Evolutionary conservation across 2,888 invertebrate genomes (phyloP).

Genomic region (Tenthredo mesomela): DNA sequence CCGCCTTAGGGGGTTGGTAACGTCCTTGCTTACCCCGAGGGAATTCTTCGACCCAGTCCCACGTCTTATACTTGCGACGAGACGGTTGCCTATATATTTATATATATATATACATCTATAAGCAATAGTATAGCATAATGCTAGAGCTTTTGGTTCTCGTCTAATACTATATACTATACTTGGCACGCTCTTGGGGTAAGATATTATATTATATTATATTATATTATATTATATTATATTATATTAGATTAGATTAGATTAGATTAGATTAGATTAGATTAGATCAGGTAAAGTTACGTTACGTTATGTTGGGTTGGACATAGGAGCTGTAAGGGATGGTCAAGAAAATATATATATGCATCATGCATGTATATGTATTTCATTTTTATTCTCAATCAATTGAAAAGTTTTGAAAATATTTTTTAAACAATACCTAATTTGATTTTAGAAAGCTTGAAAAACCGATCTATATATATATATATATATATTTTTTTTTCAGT

Average conservation of each 20-base stretch:
- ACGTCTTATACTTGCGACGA: not conserved
- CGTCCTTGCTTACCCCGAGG: conserved; percentile 6
- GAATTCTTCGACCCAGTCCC: conserved; percentile 19
- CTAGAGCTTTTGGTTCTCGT: conserved; percentile 2
- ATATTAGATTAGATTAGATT: not conserved
- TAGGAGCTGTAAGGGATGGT: too few species aligned
- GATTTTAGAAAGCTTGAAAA: too few species aligned
- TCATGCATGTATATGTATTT: not conserved
- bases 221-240: not conserved
- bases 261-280: conserved; percentile 31
- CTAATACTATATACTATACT: not conserved
- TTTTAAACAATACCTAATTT: too few species aligned
- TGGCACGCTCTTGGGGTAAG: not conserved
- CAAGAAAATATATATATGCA: not conserved
- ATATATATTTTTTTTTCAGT: too few species aligned
- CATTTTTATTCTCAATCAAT: not conserved
- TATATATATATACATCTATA: not conserved
- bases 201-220: not conserved
- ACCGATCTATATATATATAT: too few species aligned
- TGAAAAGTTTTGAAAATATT: not conserved
- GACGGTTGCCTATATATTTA: not conserved
- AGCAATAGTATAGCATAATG: not conserved
- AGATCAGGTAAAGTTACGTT: not conserved
- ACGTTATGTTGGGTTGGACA: not conserved
- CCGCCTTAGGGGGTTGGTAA: conserved; percentile 20